Evolutionary conservation across 1,140 invertebrate species (phyloP).

Genomic region (Polypedilum pembai): DNA sequence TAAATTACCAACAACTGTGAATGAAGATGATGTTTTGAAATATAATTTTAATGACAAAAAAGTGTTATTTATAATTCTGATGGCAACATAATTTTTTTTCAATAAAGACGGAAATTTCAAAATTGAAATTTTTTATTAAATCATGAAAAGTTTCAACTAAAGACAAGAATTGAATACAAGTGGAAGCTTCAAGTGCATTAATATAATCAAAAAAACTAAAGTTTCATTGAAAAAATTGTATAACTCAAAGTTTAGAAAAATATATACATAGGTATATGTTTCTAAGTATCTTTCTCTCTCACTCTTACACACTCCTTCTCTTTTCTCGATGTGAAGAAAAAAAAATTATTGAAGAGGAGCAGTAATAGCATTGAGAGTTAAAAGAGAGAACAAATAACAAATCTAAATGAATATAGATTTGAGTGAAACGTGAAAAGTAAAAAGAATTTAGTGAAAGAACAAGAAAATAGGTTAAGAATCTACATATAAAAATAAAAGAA

Average conservation of each 20-base stretch:
- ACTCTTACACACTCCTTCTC: too few species aligned
- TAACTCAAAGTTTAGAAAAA: neutral
- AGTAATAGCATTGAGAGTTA: neutral
- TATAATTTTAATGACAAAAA: neutral
- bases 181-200: neutral
- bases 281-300: too few species aligned
- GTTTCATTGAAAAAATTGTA: neutral
- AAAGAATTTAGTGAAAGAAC: neutral
- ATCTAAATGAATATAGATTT: too few species aligned
- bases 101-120: neutral
- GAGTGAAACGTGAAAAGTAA: neutral
- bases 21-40: neutral
- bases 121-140: neutral
- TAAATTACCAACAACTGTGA: neutral
- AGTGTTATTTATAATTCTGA: neutral
- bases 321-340: neutral
- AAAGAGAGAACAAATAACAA: neutral
- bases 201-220: neutral
- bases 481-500: too few species aligned
- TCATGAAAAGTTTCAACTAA: neutral
- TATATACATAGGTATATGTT: too few species aligned
- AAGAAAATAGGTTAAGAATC: conserved; percentile 20
- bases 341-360: neutral
- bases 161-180: neutral
- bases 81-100: neutral